A percentile compares a stretch with the other conserved stretches of the same genome.
phyloP scores from a whole-genome alignment of 64 coral and sea anemone genomes.

The Montipora capricornis region DNA sequence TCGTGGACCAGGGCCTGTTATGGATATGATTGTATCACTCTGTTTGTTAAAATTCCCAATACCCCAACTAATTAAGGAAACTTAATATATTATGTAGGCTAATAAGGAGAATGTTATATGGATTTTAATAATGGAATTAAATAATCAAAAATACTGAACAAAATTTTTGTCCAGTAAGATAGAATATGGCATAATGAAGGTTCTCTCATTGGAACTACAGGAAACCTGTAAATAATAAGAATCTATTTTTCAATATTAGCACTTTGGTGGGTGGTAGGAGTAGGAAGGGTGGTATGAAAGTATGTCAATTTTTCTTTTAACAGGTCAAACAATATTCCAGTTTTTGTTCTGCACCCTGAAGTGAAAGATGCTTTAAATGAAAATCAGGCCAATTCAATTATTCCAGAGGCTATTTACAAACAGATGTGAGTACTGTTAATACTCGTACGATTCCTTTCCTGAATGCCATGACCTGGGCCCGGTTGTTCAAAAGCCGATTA shows the following conservation, averaged over 20 bases:
- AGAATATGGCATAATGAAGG: not conserved
- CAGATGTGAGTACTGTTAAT: constrained; percentile 4
- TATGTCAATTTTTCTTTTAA: not conserved
- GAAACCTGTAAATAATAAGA: not conserved
- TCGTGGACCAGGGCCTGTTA: too few species aligned
- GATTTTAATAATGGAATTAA: too few species aligned
- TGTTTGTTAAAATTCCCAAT: too few species aligned
- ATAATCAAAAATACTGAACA: too few species aligned
- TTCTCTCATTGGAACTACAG: not conserved
- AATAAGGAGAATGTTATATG: too few species aligned
- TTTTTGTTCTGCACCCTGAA: not conserved
- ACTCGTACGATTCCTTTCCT: too few species aligned
- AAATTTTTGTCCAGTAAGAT: not conserved
- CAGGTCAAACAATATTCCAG: not conserved
- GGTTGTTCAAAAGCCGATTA: too few species aligned
- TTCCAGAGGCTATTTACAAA: constrained; percentile 33
- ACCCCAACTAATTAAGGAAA: too few species aligned
- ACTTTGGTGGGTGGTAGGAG: not conserved
- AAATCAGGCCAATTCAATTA: constrained; percentile 7
- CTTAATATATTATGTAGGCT: too few species aligned
- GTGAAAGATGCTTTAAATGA: constrained; percentile 19
- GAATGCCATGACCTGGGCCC: too few species aligned
- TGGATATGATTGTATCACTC: too few species aligned
- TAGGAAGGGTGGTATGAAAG: too few species aligned
- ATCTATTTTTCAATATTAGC: not conserved